Conservation (phyloP, 2,888 invertebrate genomes). For the Ganaspis brasiliensis region DNA sequence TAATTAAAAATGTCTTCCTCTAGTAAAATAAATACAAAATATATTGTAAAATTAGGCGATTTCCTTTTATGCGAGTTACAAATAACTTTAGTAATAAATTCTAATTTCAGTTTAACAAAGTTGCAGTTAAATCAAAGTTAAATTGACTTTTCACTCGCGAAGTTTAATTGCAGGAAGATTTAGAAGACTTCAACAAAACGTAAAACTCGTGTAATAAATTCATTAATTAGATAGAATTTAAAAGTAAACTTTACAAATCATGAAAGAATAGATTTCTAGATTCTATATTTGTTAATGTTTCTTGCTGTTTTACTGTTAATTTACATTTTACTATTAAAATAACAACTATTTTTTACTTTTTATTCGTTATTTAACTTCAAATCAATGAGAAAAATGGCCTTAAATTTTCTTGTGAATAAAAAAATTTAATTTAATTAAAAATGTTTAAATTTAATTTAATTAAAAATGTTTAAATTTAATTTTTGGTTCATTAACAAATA, state of each 20-base stretch:
- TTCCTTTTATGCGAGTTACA: not conserved
- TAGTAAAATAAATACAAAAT: not conserved
- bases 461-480: not conserved
- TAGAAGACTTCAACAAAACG: not conserved
- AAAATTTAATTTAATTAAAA: no score
- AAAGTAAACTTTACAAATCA: not conserved
- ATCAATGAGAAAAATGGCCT: no score
- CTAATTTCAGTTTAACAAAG: constrained; percentile 9
- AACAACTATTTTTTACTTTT: no score
- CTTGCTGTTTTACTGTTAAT: not conserved
- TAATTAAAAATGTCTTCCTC: not conserved
- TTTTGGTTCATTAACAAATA: no score
- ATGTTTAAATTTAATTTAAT: not conserved
- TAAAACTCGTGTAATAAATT: constrained; percentile 10
- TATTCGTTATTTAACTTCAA: no score
- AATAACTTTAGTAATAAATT: constrained; percentile 15
- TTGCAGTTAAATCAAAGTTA: constrained; percentile 18
- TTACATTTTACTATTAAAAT: no score
- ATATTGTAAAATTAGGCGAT: not conserved
- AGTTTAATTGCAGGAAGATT: constrained; percentile 15
- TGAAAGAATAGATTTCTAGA: not conserved
- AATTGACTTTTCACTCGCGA: constrained; percentile 11
- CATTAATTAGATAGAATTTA: not conserved
- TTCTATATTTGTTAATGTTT: not conserved
- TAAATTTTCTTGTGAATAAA: no score